A percentile compares a stretch with the other conserved stretches of the same genome.
Evolutionary conservation across 2,797 vertebrate genomes (phyloP).

Genomic region (Enteromius viviparus): DNA sequence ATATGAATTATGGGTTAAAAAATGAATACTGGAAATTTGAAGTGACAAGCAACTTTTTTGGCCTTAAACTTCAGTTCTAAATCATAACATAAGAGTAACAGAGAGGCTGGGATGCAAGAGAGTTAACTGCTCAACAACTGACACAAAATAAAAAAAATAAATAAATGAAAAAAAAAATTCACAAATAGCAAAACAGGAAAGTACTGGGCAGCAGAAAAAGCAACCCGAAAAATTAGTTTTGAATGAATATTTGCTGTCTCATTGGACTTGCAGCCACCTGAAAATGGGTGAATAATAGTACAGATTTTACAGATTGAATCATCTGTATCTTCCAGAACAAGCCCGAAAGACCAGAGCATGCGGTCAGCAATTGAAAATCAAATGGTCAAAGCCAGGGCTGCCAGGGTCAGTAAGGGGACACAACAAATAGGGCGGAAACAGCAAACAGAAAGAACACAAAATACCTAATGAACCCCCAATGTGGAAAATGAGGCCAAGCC

Average conservation of each 20-base stretch:
- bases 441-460: slow-evolving; percentile 59
- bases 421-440: slow-evolving; percentile 43
- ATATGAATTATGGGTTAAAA: not conserved
- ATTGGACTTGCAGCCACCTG: not conserved
- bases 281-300: slow-evolving; percentile 47
- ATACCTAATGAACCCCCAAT: slow-evolving; percentile 78
- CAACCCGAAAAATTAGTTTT: not conserved
- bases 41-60: not conserved
- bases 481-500: slow-evolving; percentile 72
- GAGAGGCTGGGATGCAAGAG: not conserved
- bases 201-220: slow-evolving; percentile 7
- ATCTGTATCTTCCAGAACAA: slow-evolving; percentile 55
- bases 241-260: not conserved
- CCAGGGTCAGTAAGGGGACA: slow-evolving; percentile 43
- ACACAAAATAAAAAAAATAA: not conserved
- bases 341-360: slow-evolving; percentile 53
- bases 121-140: too few species aligned
- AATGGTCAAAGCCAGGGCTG: slow-evolving; percentile 56
- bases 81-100: not conserved
- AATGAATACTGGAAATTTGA: not conserved
- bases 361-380: slow-evolving; percentile 43
- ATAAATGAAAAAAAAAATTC: not conserved
- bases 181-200: slow-evolving; percentile 25
- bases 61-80: not conserved
- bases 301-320: slow-evolving; percentile 8